These are phyloP conservation scores for Molanna angustata DNA, from an alignment of 2,888 invertebrate genomes.

Conservation along the genomic window DNA sequence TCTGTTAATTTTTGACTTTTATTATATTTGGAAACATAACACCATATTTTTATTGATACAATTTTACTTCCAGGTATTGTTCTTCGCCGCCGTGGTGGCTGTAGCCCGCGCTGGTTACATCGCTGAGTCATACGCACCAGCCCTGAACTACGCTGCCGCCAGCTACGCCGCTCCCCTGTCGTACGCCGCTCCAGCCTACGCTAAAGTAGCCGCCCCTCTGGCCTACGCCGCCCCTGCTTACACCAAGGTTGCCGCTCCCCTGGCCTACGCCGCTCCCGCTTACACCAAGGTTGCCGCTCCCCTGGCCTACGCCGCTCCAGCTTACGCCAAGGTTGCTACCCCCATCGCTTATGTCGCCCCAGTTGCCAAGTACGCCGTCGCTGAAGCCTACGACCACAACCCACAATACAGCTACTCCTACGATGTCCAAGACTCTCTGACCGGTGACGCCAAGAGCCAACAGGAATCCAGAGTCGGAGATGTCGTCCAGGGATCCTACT, in stretches of 20 bases:
- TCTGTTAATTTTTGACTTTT: no score
- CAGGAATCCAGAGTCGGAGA: conserved; percentile 40
- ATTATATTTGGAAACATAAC: no score
- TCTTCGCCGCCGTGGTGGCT: conserved; percentile 48
- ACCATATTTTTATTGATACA: no score
- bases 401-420: conserved; percentile 68
- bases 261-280: conserved; percentile 36
- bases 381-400: conserved; percentile 58
- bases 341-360: conserved; percentile 18
- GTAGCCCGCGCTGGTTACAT: conserved; percentile 37
- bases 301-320: conserved; percentile 35
- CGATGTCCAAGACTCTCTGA: conserved; percentile 64
- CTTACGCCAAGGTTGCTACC: conserved; percentile 37
- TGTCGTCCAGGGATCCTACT: conserved; percentile 47
- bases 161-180: conserved; percentile 25
- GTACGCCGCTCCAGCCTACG: conserved; percentile 34
- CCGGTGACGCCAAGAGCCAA: conserved; percentile 58
- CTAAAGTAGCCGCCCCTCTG: conserved; percentile 35
- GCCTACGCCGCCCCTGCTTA: conserved; percentile 37
- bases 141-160: conserved; percentile 38
- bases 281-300: conserved; percentile 21
- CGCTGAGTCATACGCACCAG: conserved; percentile 35
- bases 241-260: conserved; percentile 30
- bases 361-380: conserved; percentile 33
- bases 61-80: conserved; percentile 48